These are phyloP conservation scores for Limenitis camilla DNA, from an alignment of 2,888 invertebrate species.

Conservation along the genomic window DNA sequence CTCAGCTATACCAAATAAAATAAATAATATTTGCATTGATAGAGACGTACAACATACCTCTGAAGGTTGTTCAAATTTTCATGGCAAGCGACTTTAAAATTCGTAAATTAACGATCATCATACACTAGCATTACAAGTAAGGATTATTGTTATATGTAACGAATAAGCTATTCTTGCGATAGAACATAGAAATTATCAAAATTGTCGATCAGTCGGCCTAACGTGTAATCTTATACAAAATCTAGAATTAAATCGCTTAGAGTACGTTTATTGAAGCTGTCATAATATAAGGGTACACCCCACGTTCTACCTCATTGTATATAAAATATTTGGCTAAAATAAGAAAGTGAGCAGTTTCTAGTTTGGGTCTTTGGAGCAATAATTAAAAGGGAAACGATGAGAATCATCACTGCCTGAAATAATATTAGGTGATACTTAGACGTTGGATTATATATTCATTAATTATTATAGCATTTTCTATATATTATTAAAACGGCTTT, in stretches of 20 bases:
- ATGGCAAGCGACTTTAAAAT: constrained; percentile 6
- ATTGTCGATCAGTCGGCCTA: constrained; percentile 21
- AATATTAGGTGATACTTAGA: constrained; percentile 24
- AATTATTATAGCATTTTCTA: not conserved
- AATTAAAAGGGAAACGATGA: constrained; percentile 38
- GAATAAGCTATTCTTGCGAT: constrained; percentile 12
- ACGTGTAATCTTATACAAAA: constrained; percentile 13
- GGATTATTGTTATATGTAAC: constrained; percentile 8
- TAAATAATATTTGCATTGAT: constrained; percentile 22
- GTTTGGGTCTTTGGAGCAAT: constrained; percentile 55
- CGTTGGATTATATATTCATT: constrained; percentile 1
- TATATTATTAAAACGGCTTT: too few relatives aligned
- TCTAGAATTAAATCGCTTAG: constrained; percentile 20
- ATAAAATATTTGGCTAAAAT: constrained; percentile 66
- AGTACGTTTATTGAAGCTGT: constrained; percentile 36
- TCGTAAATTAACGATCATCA: not conserved
- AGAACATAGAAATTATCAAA: constrained; percentile 11
- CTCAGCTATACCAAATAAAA: constrained; percentile 66
- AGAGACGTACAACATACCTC: constrained; percentile 17
- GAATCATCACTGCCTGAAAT: constrained; percentile 49
- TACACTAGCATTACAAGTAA: constrained; percentile 8
- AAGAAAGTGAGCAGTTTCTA: constrained; percentile 51
- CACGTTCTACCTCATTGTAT: constrained; percentile 71
- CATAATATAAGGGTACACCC: constrained; percentile 54
- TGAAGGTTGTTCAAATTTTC: constrained; percentile 10